Evolutionary conservation across 1,140 invertebrate species (phyloP), one percentile per base, ranked within the genome.

Genomic region (Melitaea cinxia): DNA sequence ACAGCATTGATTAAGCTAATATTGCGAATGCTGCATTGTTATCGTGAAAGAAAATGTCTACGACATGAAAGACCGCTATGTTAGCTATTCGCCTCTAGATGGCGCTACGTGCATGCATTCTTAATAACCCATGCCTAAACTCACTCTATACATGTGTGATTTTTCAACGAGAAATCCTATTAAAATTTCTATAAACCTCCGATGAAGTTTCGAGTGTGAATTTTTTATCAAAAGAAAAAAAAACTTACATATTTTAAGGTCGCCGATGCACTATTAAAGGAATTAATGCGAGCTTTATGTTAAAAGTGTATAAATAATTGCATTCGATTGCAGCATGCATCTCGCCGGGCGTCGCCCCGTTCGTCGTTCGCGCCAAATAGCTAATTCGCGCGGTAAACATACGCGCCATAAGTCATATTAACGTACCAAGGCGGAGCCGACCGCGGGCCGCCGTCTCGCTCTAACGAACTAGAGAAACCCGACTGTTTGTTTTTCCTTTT

Each of bases 321-420:
- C 68, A 75, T 75, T 75, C 70, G 72, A 78, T 75, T 80, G 74
- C 75, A 76, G 62, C n/a, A n/a, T n/a, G n/a, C n/a, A n/a, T n/a
- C n/a, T n/a, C n/a, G n/a, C n/a, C 83, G 73, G 74, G 78, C 80
- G 83, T 81, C 85, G 71, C 83, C 82, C 79, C 70, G 67, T 71
- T 68, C 78, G 67, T 68, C 78, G 67, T 79, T 85, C 84, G 81
- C 84, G 80, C 76, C 82, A 85, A 89, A 82, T 82, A 79, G 82
- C 82, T 89, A 89, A 89, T 89, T 89, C 84, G 80, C 83, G 81
- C 82, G 77, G 82, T 71, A 85, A 88, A 83, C 86, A 88, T 77
- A 83, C 83, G 78, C 82, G 80, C 84, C 85, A 85, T 88, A 90
- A 87, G 80, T 90, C 85, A 89, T 89, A 89, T 84, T 78, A 85